Base-by-base conservation (phyloP, 2,888 invertebrate species). In the Drosophila differens region DNA sequence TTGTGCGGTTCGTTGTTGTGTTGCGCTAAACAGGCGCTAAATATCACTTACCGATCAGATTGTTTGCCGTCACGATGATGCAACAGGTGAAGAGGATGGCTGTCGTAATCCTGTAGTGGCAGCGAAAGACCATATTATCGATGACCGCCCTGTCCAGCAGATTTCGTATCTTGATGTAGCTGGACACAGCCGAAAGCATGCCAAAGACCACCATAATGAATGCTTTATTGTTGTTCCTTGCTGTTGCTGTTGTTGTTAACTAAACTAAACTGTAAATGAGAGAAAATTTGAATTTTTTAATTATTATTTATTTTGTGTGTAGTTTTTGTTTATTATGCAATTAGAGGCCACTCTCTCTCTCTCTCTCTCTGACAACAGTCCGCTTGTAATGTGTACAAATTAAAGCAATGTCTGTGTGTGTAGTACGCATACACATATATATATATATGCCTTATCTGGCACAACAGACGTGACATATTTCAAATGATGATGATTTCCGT, bases 161-260 rank as follows among this genome's bases (percentile, higher is more conserved):
- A 95, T 96, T 97, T 93, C 97, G 96, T 93, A 97, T 97, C 95
- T 97, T 97, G 89, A 98, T 95, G 93, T 97, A 97, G 94, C 97
- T 97, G 95, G 97, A 97, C 88, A 98, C 96, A 86, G 97, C 96
- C 92, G 97, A 97, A 84, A 97, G 96, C 95, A 98, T 95, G 79
- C 97, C 97, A 92, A 97, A 96, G 80, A 97, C 95, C 91, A 96
- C 96, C 97, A 97, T 97, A 64, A 80, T 92, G 76, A 14, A 39
- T 57, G 57, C 9, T 39, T n/a, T 62, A 68, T 44, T 41, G 59
- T 59, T 39, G 59, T 70, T 72, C 55, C 70, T 76, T 41, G 55
- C 25, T 41, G 12, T n/a, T 60, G 61, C n/a, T 41, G 12, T n/a
- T 60, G 61, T 68, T 55, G 66, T 86, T 89, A 78, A 79, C 85